These are phyloP conservation scores for Eucera pruinosa DNA, from an alignment of 2,888 invertebrate genomes.

Conservation along the genomic window DNA sequence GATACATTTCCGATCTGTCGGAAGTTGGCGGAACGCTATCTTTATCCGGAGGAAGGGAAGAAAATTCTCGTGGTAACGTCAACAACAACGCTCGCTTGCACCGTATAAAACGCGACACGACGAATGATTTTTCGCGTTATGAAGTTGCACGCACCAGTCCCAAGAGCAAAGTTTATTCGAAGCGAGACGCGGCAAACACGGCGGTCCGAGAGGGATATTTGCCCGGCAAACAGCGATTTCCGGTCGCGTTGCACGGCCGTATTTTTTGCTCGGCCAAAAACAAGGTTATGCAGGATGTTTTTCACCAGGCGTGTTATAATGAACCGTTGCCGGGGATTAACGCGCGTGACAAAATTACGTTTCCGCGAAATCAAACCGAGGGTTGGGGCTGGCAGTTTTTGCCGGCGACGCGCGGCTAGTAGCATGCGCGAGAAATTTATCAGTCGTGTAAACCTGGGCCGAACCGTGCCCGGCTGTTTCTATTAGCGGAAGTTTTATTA, in stretches of 20 bases:
- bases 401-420: not conserved
- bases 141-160: not conserved
- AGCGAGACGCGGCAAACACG: not conserved
- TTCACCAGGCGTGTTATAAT: not conserved
- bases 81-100: not conserved
- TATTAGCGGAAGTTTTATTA: not conserved
- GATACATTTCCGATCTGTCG: not conserved
- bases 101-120: not conserved
- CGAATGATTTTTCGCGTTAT: conserved; percentile 2
- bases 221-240: not conserved
- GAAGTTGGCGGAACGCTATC: not conserved
- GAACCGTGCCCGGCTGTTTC: not conserved
- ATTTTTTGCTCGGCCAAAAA: conserved; percentile 2
- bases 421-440: not conserved
- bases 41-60: too few relatives aligned
- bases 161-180: conserved; percentile 18
- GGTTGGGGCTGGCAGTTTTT: not conserved
- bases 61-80: not conserved
- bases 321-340: not conserved
- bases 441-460: not conserved
- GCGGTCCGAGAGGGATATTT: conserved; percentile 2
- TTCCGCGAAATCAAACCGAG: not conserved
- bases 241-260: not conserved
- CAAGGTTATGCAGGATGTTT: not conserved
- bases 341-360: conserved; percentile 12